Evolutionary conservation across 2,888 invertebrate genomes (phyloP), one percentile per base, ranked within the genome.

Genomic region (Drosophila nigricruria): DNA sequence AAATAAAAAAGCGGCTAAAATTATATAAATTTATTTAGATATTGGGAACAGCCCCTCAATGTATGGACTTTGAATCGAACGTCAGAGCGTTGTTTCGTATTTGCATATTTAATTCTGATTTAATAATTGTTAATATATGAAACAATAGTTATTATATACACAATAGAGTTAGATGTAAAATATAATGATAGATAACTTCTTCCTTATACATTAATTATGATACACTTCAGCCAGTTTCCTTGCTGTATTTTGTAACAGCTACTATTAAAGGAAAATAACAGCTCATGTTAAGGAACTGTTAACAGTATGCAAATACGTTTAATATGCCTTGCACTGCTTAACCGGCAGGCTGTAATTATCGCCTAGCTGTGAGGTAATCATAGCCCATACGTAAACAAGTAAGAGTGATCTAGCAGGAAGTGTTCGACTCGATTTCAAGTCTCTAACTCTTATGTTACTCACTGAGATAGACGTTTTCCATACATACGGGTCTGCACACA

Each of bases 21-120:
- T 45, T 18, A 62, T 67, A 52, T 53, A 69, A 42, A 50, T 40
- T 23, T 32, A 20, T 50, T 67, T 40, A 49, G 30, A 47, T 68
- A 50, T 64, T 56, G 52, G 67, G 58, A 72, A 50, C 52, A 53
- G 63, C 42, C 47, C 36, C 45, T 27, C 18, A 10, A 27, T 50
- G 60, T n/a, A n/a, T 64, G 74, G 52, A 78, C 70, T 82, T 70
- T 86, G 77, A 45, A 27, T 25, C 38, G 53, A 36, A 18, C 72
- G 80, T 82, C 66, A 60, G 18, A 75, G 58, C 5, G 36, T 14
- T 16, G 23, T 38, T 61, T 32, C 23, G 10, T 18, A 27, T 77
- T 68, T 45, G 57, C 53, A 36, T 70, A 58, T 42, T 30, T 40
- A n/a, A 56, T 38, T 10, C 20, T 2, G 16, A 50, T 52, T 20